Evolutionary conservation across 2,797 vertebrate species (phyloP).

Genomic region (Cyclopterus lumpus): DNA sequence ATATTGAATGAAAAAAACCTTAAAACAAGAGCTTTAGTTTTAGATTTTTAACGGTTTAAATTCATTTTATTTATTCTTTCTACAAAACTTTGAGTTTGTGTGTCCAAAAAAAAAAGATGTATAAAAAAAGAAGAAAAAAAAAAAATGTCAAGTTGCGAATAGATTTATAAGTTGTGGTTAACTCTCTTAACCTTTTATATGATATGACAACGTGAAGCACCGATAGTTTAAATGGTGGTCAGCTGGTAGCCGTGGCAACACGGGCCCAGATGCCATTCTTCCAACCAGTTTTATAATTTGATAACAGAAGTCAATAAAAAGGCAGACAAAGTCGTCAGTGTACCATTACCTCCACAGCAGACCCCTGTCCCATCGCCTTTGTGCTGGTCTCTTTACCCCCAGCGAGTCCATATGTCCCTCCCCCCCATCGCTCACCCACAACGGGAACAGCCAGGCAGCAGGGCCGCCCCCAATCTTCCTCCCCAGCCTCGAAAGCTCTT

Average conservation of each 20-base stretch:
- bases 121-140: not conserved
- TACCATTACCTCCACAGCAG: conserved; percentile 8
- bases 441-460: conserved; percentile 59
- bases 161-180: not conserved
- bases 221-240: too few species aligned
- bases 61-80: not conserved
- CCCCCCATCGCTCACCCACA: conserved; percentile 33
- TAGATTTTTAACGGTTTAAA: too few species aligned
- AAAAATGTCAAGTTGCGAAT: not conserved
- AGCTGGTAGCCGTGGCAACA: too few species aligned
- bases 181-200: not conserved
- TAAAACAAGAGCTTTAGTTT: not conserved
- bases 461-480: conserved; percentile 43
- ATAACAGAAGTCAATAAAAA: conserved; percentile 29
- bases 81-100: not conserved
- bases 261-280: too few species aligned
- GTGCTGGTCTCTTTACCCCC: conserved; percentile 52
- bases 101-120: not conserved
- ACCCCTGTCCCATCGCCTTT: conserved; percentile 35
- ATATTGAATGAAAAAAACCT: not conserved
- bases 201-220: not conserved
- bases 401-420: conserved; percentile 79
- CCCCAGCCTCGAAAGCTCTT: conserved; percentile 67
- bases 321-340: conserved; percentile 13
- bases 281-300: too few species aligned